Base-by-base conservation (phyloP, 1,140 invertebrate genomes). In the Chrysomallon squamiferum region DNA sequence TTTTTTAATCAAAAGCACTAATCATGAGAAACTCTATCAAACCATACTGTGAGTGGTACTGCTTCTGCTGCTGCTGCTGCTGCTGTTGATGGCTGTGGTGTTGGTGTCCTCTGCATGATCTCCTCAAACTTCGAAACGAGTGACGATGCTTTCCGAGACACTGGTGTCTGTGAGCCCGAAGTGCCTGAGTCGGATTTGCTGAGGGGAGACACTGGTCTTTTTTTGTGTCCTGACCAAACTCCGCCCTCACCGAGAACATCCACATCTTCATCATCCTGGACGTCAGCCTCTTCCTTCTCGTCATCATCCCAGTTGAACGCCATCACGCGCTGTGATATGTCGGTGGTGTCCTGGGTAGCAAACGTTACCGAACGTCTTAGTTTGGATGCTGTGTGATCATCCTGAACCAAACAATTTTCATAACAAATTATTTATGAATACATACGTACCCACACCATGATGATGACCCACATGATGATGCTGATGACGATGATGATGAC, bases 51-150 rank as follows among this genome's bases (percentile, higher is more conserved):
- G n/a, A n/a, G n/a, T n/a, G n/a, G n/a, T n/a, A n/a, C n/a, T n/a
- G n/a, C n/a, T n/a, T n/a, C n/a, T n/a, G n/a, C n/a, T n/a, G n/a
- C n/a, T n/a, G n/a, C n/a, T n/a, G n/a, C n/a, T n/a, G n/a, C n/a
- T n/a, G n/a, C n/a, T n/a, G n/a, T n/a, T n/a, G n/a, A n/a, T n/a
- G n/a, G n/a, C n/a, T n/a, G 7, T 20, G 18, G 15, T 29, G 70
- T 47, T 20, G 76, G 67, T 5, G 78, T 66, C 60, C 78, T 76
- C 6, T 75, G 59, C 69, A 80, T 73, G 33, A 79, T 72, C 3
- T 74, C 74, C 50, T 79, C 66, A 69, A 81, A 72, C 59, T 79
- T 80, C 15, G 73, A 71, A 72, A 76, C 71, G 4, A 78, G 69
- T 22, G 68, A 67, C 20, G 75, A 67, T 25, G 50, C 41, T 38